phyloP scores from a whole-genome alignment of 2,888 invertebrate genomes.

The Drosophila nigritarsus region DNA sequence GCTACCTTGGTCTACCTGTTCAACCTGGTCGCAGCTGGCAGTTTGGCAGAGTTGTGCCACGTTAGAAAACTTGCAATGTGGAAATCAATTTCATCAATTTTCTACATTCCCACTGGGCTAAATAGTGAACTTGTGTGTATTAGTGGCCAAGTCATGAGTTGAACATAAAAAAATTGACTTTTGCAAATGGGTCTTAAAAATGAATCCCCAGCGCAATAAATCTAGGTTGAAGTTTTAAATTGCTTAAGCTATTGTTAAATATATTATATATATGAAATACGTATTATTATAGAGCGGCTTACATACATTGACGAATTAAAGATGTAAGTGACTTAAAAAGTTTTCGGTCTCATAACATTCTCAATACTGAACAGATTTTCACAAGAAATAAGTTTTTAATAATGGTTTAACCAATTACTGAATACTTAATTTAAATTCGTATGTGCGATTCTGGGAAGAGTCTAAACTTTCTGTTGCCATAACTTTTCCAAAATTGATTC shows the following conservation, averaged over 20 bases:
- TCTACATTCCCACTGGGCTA: constrained; percentile 34
- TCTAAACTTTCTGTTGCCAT: neutral
- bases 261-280: neutral
- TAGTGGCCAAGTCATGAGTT: neutral
- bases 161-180: constrained; percentile 1
- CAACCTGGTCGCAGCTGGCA: constrained; percentile 21
- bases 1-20: constrained; percentile 14
- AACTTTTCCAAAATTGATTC: no score
- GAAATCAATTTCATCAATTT: constrained; percentile 77
- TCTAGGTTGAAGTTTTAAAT: neutral
- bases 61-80: constrained; percentile 70
- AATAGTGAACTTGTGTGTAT: constrained; percentile 17
- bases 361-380: neutral
- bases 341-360: neutral
- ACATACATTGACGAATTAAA: neutral
- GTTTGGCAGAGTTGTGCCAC: constrained; percentile 45
- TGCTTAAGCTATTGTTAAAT: neutral
- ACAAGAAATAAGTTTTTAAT: no score
- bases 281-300: neutral
- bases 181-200: neutral
- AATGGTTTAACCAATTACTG: neutral
- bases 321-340: neutral
- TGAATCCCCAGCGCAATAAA: neutral
- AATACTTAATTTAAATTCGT: neutral
- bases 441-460: no score